Evolutionary conservation across 2,888 invertebrate species (phyloP), one percentile per base, ranked within the genome.

Genomic region (Acanthosepion pharaonis): DNA sequence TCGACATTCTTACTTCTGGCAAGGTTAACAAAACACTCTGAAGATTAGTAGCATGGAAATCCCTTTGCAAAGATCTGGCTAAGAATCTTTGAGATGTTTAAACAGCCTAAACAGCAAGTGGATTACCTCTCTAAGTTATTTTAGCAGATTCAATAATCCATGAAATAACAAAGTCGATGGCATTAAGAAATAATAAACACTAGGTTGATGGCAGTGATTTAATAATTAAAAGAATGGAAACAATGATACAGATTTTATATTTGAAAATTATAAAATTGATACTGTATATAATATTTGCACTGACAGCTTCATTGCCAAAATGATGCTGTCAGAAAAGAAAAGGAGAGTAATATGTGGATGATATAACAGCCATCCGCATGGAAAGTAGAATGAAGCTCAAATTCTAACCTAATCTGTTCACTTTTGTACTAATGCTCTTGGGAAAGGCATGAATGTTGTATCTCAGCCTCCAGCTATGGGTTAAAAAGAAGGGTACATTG

Each of bases 21-120:
- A 78, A 78, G 78, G 78, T 78, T 78, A 78, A 78, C 78, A 78
- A 78, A 78, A 78, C 78, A 78, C 78, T 78, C n/a, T 78, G n/a
- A 78, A 78, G 78, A 78, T 78, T 78, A 78, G 78, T 78, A n/a
- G 78, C 20, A 78, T 78, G n/a, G 78, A 78, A 78, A 78, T 78
- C 78, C n/a, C 15, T 78, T 78, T n/a, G n/a, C n/a, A 78, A 78
- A 78, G n/a, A 78, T 78, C 18, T 78, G 78, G 78, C 78, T 78
- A 78, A 78, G 78, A n/a, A 78, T 78, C 78, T 78, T 78, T n/a
- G 78, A 78, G 78, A 78, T 78, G 78, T 78, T 78, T 78, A 78
- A 78, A 78, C 78, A 78, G 78, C 78, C 78, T n/a, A 78, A 42
- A 42, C 78, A 33, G 78, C 78, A 78, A 78, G 78, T 78, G 78